Evolutionary conservation across 2,113 vertebrate species (phyloP).

Genomic region (Eretmochelys imbricata): DNA sequence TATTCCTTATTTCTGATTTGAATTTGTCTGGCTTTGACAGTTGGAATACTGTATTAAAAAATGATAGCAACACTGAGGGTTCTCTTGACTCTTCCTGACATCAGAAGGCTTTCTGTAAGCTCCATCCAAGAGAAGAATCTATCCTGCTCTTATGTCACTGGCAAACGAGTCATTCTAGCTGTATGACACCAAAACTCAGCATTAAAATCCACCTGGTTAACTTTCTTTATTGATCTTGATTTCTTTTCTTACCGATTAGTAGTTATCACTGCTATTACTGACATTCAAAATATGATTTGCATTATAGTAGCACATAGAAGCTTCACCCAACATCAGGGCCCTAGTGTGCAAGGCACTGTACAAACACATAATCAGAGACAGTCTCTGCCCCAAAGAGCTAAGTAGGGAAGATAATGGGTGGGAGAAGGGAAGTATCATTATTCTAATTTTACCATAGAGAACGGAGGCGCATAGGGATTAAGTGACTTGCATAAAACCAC

Average conservation of each 20-base stretch:
- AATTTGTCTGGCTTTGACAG: neutral
- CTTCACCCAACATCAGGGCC: neutral
- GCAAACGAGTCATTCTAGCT: neutral
- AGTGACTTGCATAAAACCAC: neutral
- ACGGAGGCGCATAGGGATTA: neutral
- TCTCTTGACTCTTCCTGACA: neutral
- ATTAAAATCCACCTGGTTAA: neutral
- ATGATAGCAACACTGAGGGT: neutral
- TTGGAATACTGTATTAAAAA: neutral
- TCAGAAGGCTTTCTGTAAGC: neutral
- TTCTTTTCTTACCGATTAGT: neutral
- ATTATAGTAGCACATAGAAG: neutral
- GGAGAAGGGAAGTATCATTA: neutral
- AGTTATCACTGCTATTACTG: neutral
- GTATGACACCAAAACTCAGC: neutral
- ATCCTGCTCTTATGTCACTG: neutral
- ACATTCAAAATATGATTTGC: neutral
- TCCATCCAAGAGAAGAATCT: neutral
- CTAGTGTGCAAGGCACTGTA: neutral
- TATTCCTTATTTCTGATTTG: neutral
- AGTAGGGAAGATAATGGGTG: neutral
- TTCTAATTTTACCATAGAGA: neutral
- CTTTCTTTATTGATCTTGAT: neutral
- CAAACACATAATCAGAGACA: neutral
- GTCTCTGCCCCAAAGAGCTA: neutral